Evolutionary conservation across 2,888 invertebrate genomes (phyloP), one percentile per base, ranked within the genome.

Genomic region (Drosophila demipolita): DNA sequence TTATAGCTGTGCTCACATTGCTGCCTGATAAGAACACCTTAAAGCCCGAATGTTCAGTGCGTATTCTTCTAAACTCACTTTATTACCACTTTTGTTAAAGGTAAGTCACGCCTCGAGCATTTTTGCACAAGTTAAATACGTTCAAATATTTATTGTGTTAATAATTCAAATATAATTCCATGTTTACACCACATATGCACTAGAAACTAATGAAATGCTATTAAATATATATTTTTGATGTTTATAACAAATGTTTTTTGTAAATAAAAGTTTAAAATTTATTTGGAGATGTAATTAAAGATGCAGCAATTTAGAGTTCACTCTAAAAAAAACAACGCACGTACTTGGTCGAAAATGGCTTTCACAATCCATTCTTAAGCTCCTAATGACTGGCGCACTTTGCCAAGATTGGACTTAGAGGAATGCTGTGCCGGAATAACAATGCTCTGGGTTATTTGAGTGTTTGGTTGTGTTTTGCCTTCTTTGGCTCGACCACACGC

Each of bases 401-500:
- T 57, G 33, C 20, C 38, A 63, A 69, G 53, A 70, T 66, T 61
- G 65, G 75, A 66, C 75, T 64, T 64, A 64, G 66, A 53, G 48
- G 32, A 61, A 57, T 8, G 17, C 62, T 64, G 60, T 55, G 42
- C 40, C 36, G n/a, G 32, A 61, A 61, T 40, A 36, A 54, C 54
- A 70, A 64, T 63, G 45, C 62, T 5, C 12, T n/a, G 26, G 33
- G 36, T 68, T 63, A 75, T 80, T 80, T 70, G 57, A 65, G 61
- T 55, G 59, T 52, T 72, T 75, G 71, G 58, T 45, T 63, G 59
- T 63, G 66, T 49, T 66, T 64, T 59, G 69, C 60, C 64, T 81
- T 78, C 65, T 65, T 72, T 75, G 66, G 69, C 79, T 81, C 83
- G 87, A 82, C 86, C 84, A 78, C 75, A 73, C 59, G 75, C 67